Evolutionary conservation across 2,888 invertebrate species (phyloP), one percentile per base, ranked within the genome.

Genomic region (Spatulosminthurus flaviceps): DNA sequence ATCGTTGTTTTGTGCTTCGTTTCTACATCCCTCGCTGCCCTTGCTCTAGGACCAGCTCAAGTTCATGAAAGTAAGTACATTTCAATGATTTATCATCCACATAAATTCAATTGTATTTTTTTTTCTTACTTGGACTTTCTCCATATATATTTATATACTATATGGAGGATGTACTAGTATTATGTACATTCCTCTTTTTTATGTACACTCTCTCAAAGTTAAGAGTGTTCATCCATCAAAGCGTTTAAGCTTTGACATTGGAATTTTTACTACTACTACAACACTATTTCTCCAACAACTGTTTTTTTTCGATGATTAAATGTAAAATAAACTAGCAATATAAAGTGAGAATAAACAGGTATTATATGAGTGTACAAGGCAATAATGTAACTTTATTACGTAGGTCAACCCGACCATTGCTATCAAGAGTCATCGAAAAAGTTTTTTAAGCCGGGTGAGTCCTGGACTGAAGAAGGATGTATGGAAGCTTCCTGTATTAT

Each of bases 351-450:
- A 34, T 34, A 34, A 34, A 34, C 34, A 34, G 34, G 34, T 34
- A 34, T 9, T 34, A n/a, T n/a, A 34, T 34, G 34, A 34, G 5
- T 34, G 34, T 34, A 4, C 4, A 34, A 34, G 34, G 9, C 34
- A 34, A n/a, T 51, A 51, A 51, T 51, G 16, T 19, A 51, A n/a
- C 19, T 51, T 51, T 2, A 19, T 51, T 41, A 19, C 42, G 1
- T 34, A 85, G 85, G 82, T 84, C 83, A 83, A 26, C 85, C 85
- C 60, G 77, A 81, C 67, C 43, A 82, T 76, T 85, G 85, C 73
- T 84, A 80, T 69, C 72, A 81, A 22, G 80, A 75, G 26, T 81
- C 82, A 24, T 80, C 67, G 29, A 73, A 77, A 16, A 79, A 80
- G 2, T 85, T 82, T 79, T 81, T 77, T 74, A 81, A 81, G 72